Conservation (phyloP, 2,888 invertebrate species). For the Hypselothyrea guttata region DNA sequence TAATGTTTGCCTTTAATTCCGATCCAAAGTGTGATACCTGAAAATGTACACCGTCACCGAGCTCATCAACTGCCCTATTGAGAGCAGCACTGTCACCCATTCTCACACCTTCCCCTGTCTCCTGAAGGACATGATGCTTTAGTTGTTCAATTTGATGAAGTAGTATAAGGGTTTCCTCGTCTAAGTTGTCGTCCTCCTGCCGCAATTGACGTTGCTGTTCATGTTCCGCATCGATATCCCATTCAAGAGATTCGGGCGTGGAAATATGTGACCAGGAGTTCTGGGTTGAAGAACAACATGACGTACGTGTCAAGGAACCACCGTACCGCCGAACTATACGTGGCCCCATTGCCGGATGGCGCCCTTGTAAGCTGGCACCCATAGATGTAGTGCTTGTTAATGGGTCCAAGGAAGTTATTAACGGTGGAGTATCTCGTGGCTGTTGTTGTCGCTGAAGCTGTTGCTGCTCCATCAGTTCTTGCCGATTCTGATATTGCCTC, state of each 20-base stretch:
- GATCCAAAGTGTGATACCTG: conserved; percentile 54
- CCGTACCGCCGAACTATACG: conserved; percentile 59
- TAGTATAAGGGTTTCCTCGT: conserved; percentile 86
- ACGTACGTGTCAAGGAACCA: conserved; percentile 79
- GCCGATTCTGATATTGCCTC: conserved; percentile 47
- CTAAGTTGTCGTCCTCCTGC: conserved; percentile 83
- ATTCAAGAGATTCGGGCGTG: conserved; percentile 87
- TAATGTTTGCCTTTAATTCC: conserved; percentile 54
- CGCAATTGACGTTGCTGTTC: conserved; percentile 79
- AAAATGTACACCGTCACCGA: conserved; percentile 51
- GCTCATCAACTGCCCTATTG: conserved; percentile 46
- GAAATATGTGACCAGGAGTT: conserved; percentile 85
- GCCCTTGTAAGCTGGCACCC: conserved; percentile 31
- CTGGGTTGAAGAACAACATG: conserved; percentile 81
- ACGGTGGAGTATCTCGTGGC: conserved; percentile 29
- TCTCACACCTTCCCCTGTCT: conserved; percentile 84
- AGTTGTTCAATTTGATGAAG: conserved; percentile 87
- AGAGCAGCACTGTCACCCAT: conserved; percentile 18
- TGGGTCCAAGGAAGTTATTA: conserved; percentile 59
- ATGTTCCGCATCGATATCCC: conserved; percentile 85
- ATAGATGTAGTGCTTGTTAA: conserved; percentile 53
- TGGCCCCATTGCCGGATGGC: conserved; percentile 18
- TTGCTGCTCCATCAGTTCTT: conserved; percentile 34
- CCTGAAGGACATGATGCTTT: conserved; percentile 86
- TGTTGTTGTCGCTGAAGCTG: conserved; percentile 20